Base-by-base conservation (phyloP, 2,113 vertebrate genomes). In the Lamprologus tigripictilis region DNA sequence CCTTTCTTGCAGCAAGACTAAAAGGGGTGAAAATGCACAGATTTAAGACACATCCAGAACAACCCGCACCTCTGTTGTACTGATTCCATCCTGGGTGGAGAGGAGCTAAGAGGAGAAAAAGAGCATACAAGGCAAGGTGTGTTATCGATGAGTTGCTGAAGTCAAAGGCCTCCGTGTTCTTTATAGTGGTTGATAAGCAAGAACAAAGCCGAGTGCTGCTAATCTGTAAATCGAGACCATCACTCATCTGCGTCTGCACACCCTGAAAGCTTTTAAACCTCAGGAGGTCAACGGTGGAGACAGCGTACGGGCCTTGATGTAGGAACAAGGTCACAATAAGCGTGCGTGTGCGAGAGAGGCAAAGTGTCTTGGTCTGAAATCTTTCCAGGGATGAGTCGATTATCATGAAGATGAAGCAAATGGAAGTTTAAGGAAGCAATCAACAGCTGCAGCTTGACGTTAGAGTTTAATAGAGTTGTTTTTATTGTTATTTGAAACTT, bases 81-180 rank as follows among this genome's bases (percentile, higher is more conserved):
- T 98, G 98, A 97, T 98, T 95, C 97, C 97, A 94, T 99, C 98
- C 96, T 97, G 98, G 88, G 98, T 98, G 94, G 98, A 98, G 88
- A 99, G 97, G 90, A 99, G 98, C 99, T 99, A 96, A 89, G 96
- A 96, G 91, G 96, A 63, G 81, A 97, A 97, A 92, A 90, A 94
- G 83, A 94, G 92, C 89, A 95, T 55, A 95, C n/a, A 85, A 90
- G 90, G 91, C 86, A 91, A 90, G 93, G 88, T 86, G 88, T 49
- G 93, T 95, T 96, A 96, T 95, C 92, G 94, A 95, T 71, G 91
- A 92, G 93, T 80, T 87, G 83, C 87, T 85, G 63, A 84, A 92
- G 91, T 93, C 94, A 91, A 93, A 96, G 86, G 89, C 90, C 90
- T 91, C 89, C 49, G 58, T 87, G 84, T 90, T 94, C 92, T 94